Conservation (phyloP, 2,797 vertebrate genomes). For the Balearica regulorum region DNA sequence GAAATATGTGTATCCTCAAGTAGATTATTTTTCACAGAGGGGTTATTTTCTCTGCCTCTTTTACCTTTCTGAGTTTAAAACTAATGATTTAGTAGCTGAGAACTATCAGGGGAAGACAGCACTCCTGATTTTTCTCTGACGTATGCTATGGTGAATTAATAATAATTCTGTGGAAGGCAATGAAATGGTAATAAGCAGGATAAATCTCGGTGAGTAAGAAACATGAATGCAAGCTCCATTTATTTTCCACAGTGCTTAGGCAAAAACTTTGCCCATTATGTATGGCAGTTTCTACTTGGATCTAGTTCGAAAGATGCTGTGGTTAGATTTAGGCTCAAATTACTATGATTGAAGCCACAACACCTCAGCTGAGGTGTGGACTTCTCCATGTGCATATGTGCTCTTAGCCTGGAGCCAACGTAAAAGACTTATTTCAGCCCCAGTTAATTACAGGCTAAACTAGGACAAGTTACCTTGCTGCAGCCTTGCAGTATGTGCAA, state of each 20-base stretch:
- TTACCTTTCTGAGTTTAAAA: constrained; percentile 4
- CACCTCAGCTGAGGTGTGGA: neutral
- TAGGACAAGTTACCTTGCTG: neutral
- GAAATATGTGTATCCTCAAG: neutral
- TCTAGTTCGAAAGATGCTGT: neutral
- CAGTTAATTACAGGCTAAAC: neutral
- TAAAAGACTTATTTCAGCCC: neutral
- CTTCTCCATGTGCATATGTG: neutral
- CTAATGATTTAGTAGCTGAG: neutral
- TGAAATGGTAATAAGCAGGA: neutral
- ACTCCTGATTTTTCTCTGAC: neutral
- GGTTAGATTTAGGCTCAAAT: neutral
- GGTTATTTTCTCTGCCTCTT: neutral
- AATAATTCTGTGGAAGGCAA: neutral
- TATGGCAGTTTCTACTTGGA: neutral
- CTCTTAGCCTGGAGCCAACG: neutral
- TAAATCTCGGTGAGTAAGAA: neutral
- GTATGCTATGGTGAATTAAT: neutral
- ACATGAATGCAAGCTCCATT: neutral
- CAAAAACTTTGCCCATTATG: neutral
- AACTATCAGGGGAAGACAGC: neutral
- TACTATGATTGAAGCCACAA: neutral
- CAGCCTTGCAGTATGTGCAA: neutral
- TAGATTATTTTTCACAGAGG: neutral
- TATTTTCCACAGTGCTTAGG: neutral